Evolutionary conservation across 2,888 invertebrate genomes (phyloP), one percentile per base, ranked within the genome.

Genomic region (Poecilobothrus nobilitatus): DNA sequence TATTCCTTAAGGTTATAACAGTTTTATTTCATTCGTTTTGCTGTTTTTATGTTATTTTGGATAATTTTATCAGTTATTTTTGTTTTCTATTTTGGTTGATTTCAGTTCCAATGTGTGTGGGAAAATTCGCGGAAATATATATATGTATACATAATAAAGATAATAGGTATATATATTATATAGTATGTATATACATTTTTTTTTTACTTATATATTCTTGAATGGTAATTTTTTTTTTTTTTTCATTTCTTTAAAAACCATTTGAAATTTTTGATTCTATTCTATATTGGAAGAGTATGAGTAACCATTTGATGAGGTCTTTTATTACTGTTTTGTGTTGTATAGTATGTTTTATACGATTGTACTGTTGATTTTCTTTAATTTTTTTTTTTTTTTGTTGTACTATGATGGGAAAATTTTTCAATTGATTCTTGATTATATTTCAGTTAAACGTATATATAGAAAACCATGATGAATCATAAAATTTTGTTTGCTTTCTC

Each of bases 61-160:
- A 8, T 18, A 53, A 53, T 53, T 53, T 53, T 53, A 18, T 53
- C 18, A 27, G 53, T 53, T 18, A 12, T 53, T 15, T 12, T 53
- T 53, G 7, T 53, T 53, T n/a, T 53, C 1, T 53, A 15, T 53
- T 53, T 2, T 53, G 18, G 7, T 53, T 18, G 53, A 6, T 53
- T 53, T 53, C 53, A 53, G 18, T 53, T 53, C 18, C 53, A 53
- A 18, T 18, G 15, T 41, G 41, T 53, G 53, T 53, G 53, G 53
- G 53, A 53, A 53, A 53, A 53, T 53, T 53, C 53, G 53, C 53
- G 53, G 53, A 53, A 53, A 12, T 53, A 53, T 53, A 12, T 53
- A 18, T 8, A 10, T 37, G 2, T 37, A 10, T 37, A n/a, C n/a
- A n/a, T n/a, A n/a, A n/a, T n/a, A n/a, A n/a, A n/a, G n/a, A n/a